Evolutionary conservation across 2,113 vertebrate species (phyloP), one percentile per base, ranked within the genome.

Genomic region (Microtus oregoni): DNA sequence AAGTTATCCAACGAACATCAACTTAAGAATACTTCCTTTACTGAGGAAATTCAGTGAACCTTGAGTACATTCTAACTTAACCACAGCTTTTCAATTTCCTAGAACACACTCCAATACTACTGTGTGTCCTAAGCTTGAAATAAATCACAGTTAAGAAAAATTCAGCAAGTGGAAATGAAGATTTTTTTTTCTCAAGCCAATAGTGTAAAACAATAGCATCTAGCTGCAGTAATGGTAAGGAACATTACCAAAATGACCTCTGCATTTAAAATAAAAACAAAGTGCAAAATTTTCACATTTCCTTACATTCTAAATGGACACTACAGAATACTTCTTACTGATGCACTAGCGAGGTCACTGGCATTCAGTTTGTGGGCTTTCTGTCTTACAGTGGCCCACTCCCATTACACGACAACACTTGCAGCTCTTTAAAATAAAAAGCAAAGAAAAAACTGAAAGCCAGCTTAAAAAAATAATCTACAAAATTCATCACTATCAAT

Each of bases 231-330:
- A 93, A 92, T 3, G 5, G 35, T 63, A 95, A 92, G 20, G 89
- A 76, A 95, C 38, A 52, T 70, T 94, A 90, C 63, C 58, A 85
- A 65, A 95, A 90, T 77, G 35, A 61, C 19, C 85, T 92, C 94
- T 75, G 90, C 82, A 78, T 81, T 83, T 95, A 91, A 13, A 96
- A 90, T 32, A 94, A 89, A 13, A 96, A 90, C 32, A 93, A 95
- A 97, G 92, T 95, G 75, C 88, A 96, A 83, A 83, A 44, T 61
- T 30, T 72, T 92, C 89, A 94, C 92, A 78, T 90, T 96, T 98
- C 70, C n/a, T 94, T 89, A 76, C 94, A 87, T 55, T 75, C 91
- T 95, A 12, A 96, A 93, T 90, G 32, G 96, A 95, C 8, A 90
- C 55, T 52, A n/a, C 94, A 70, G 8, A 50, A 82, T 52, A 91